Evolutionary conservation across 2,797 vertebrate species (phyloP).

Genomic region (Setipinna tenuifilis): DNA sequence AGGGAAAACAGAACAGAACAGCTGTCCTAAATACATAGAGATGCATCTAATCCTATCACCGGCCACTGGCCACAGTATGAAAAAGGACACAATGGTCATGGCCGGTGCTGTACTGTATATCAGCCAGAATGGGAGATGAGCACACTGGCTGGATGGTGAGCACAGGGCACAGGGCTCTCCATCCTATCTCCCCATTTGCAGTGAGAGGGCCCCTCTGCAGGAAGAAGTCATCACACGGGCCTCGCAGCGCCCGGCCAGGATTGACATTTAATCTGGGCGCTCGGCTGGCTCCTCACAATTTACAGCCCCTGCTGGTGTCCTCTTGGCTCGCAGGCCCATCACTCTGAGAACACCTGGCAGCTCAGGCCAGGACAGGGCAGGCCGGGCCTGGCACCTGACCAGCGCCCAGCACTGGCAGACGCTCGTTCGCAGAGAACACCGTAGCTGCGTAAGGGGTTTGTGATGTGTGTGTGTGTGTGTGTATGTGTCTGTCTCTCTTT

Average conservation of each 20-base stretch:
- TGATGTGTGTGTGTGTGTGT: too few relatives aligned
- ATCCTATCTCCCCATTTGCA: too few relatives aligned
- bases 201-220: background rate
- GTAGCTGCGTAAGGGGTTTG: background rate
- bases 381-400: background rate
- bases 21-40: background rate
- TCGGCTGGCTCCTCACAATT: background rate
- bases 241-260: background rate
- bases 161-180: background rate
- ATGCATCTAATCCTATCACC: background rate
- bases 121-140: background rate
- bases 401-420: background rate
- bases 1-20: background rate
- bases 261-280: constrained; percentile 12
- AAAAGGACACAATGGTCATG: background rate
- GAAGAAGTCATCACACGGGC: background rate
- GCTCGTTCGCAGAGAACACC: background rate
- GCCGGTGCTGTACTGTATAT: background rate
- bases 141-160: background rate
- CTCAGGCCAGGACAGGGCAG: background rate
- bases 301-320: background rate
- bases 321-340: background rate
- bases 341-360: constrained; percentile 6
- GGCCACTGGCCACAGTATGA: background rate
- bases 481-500: too few relatives aligned